Evolutionary conservation across 1,140 invertebrate genomes (phyloP).

Genomic region (Nautilus pompilius): DNA sequence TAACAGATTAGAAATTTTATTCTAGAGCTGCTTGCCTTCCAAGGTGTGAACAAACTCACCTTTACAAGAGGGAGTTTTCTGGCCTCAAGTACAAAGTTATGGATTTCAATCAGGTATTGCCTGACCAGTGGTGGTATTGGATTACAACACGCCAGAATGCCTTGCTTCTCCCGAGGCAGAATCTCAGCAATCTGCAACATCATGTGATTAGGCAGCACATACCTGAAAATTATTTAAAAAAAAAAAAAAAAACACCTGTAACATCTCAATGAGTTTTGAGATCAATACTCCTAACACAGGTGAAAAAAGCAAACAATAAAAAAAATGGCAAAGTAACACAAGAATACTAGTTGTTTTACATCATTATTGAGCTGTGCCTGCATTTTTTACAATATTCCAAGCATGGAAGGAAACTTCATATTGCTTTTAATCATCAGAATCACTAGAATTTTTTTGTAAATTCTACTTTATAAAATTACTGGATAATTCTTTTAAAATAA

Average conservation of each 20-base stretch:
- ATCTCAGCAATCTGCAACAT: constrained; percentile 83
- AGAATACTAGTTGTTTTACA: no score
- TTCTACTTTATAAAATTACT: no score
- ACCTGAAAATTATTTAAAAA: constrained; percentile 60
- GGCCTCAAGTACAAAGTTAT: constrained; percentile 72
- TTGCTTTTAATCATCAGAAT: no score
- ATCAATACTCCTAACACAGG: background rate
- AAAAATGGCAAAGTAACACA: no score
- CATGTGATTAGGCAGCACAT: constrained; percentile 95
- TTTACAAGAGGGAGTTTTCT: constrained; percentile 70
- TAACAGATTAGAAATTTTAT: background rate
- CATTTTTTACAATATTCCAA: no score
- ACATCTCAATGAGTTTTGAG: background rate
- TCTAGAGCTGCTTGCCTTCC: background rate
- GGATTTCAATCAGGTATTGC: constrained; percentile 72
- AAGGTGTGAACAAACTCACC: constrained; percentile 49
- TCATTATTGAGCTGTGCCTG: no score
- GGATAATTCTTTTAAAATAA: no score
- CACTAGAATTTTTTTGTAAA: no score
- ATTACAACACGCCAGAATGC: constrained; percentile 89
- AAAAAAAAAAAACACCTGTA: background rate
- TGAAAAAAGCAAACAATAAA: background rate
- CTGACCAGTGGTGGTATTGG: constrained; percentile 85
- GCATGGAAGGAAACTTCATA: no score
- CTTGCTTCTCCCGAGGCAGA: constrained; percentile 89